A percentile compares a stretch with the other conserved stretches of the same genome.
Conservation (phyloP, 37 sponge, comb jelly and placozoan species). For the Aplysina aerophoba region DNA sequence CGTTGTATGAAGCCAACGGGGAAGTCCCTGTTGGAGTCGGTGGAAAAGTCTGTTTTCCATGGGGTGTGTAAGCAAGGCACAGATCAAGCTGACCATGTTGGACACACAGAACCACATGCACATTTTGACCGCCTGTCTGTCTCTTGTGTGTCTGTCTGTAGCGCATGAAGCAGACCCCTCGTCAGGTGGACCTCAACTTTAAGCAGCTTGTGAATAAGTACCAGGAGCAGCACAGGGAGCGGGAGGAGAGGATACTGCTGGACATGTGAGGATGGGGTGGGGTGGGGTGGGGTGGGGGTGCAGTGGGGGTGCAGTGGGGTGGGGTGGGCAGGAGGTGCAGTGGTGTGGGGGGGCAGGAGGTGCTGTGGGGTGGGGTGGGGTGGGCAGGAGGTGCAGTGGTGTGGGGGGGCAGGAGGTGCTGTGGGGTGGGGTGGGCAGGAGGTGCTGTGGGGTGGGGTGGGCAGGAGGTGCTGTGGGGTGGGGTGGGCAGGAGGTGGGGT, state of each 20-base stretch:
- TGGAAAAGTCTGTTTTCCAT: slow-evolving; percentile 46
- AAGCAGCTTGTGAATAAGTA: slow-evolving; percentile 74
- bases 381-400: too few relatives aligned
- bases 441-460: too few relatives aligned
- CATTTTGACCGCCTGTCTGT: too few relatives aligned
- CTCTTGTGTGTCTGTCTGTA: not conserved
- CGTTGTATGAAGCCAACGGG: slow-evolving; percentile 65
- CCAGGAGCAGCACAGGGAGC: slow-evolving; percentile 48
- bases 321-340: not conserved
- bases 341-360: too few relatives aligned
- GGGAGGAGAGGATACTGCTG: slow-evolving; percentile 28
- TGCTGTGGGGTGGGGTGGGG: too few relatives aligned
- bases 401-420: too few relatives aligned
- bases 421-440: too few relatives aligned
- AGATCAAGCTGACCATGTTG: too few relatives aligned
- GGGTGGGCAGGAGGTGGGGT: too few relatives aligned
- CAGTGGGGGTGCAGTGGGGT: slow-evolving; percentile 33
- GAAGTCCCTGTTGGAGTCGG: slow-evolving; percentile 69
- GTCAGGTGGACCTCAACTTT: slow-evolving; percentile 88
- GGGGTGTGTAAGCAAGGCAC: not conserved
- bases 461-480: too few relatives aligned
- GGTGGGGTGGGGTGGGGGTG: not conserved
- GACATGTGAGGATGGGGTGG: not conserved
- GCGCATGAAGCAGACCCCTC: slow-evolving; percentile 77
- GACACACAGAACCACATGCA: too few relatives aligned